Percentiles rank a stretch among this genome's conserved stretches.
Evolutionary conservation across 2,797 vertebrate genomes (phyloP).

Genomic region (Cyprinodon diabolis): DNA sequence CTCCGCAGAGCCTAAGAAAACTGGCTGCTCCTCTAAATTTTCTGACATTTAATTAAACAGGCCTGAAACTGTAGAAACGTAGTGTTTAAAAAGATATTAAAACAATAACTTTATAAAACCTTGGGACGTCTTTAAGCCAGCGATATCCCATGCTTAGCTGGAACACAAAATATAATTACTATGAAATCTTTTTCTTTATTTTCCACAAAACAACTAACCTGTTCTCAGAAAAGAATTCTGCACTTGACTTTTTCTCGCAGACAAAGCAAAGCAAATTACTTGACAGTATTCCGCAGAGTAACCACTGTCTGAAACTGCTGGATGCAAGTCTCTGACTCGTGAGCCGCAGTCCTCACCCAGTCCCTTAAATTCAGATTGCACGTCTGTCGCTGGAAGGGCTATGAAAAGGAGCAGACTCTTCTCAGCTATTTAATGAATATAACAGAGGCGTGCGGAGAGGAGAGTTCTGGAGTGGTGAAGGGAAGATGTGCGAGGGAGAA

Average conservation of each 20-base stretch:
- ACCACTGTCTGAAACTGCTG: constrained; percentile 30
- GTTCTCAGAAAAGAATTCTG: constrained; percentile 49
- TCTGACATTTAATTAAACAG: neutral
- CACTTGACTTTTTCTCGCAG: constrained; percentile 59
- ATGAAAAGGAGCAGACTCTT: constrained; percentile 46
- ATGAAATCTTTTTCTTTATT: constrained; percentile 6
- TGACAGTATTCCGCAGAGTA: constrained; percentile 25
- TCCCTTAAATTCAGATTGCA: constrained; percentile 61
- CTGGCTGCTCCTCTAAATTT: neutral
- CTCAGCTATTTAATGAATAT: constrained; percentile 67
- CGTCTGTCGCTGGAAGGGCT: constrained; percentile 52
- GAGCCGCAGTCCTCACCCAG: constrained; percentile 53
- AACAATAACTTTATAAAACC: neutral
- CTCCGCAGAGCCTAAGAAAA: neutral
- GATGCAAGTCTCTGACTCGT: constrained; percentile 31
- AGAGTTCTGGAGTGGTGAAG: constrained; percentile 25
- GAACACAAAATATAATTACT: constrained; percentile 14
- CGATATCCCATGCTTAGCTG: neutral
- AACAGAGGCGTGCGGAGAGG: constrained; percentile 55
- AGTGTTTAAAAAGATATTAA: neutral
- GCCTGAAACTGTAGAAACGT: neutral
- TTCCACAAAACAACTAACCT: constrained; percentile 30
- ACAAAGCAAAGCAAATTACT: constrained; percentile 36
- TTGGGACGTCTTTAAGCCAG: neutral
- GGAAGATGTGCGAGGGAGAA: constrained; percentile 54